Evolutionary conservation across 1,140 invertebrate genomes (phyloP).

Genomic region (Neoseiulus cucumeris): DNA sequence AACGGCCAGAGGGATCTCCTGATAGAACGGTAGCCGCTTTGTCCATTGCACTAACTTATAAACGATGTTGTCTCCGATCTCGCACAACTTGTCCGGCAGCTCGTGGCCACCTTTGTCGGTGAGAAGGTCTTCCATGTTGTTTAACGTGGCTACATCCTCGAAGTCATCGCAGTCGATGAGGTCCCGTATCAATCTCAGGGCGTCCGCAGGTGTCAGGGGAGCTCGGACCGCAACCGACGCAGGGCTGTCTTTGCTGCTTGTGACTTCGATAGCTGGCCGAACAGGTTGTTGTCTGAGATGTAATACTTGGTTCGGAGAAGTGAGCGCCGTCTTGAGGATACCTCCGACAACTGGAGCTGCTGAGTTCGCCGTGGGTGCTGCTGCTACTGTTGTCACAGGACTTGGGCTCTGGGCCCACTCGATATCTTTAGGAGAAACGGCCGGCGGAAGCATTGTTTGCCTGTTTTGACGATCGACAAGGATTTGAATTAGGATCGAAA

Average conservation of each 20-base stretch:
- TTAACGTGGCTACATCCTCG: constrained; percentile 71
- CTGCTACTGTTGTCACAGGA: no score
- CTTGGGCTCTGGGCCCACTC: neutral
- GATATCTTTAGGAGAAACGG: neutral
- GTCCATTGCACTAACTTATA: constrained; percentile 96
- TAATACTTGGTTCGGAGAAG: constrained; percentile 74
- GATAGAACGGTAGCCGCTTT: constrained; percentile 84
- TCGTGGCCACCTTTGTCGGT: constrained; percentile 44
- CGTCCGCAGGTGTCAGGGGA: constrained; percentile 49
- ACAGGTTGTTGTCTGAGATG: constrained; percentile 46
- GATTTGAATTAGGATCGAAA: no score
- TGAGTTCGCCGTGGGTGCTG: no score
- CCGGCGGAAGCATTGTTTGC: neutral
- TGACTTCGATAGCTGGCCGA: constrained; percentile 14
- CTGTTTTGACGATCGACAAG: neutral
- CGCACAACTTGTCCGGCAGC: constrained; percentile 72
- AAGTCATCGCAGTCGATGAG: constrained; percentile 84
- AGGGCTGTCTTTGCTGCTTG: neutral
- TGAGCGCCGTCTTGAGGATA: constrained; percentile 77
- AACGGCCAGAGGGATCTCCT: constrained; percentile 74
- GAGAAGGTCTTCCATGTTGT: constrained; percentile 20
- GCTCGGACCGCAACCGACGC: neutral
- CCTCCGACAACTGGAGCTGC: constrained; percentile 38
- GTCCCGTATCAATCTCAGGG: constrained; percentile 62
- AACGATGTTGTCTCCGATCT: constrained; percentile 84